These are phyloP conservation scores for Gryllus bimaculatus DNA, from an alignment of 1,140 invertebrate species.

Conservation along the genomic window DNA sequence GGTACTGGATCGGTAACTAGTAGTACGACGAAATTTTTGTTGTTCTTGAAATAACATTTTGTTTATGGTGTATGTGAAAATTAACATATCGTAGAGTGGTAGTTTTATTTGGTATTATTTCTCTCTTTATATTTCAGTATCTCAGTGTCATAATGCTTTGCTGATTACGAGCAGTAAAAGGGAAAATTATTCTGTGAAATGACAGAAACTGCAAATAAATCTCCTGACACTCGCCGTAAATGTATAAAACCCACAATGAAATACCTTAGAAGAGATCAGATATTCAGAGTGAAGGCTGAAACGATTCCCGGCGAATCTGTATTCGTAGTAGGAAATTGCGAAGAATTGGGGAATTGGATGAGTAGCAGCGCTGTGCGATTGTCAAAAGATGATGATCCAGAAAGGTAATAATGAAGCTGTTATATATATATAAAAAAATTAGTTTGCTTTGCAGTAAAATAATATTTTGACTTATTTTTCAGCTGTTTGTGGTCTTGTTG, in stretches of 20 bases:
- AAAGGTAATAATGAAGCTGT: not conserved
- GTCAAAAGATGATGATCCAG: not conserved
- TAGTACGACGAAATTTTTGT: too few relatives aligned
- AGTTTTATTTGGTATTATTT: too few relatives aligned
- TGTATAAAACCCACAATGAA: constrained; percentile 7
- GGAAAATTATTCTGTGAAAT: too few relatives aligned
- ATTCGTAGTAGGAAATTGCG: constrained; percentile 42
- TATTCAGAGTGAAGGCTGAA: constrained; percentile 36
- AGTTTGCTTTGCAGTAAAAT: not conserved
- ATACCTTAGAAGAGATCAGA: constrained; percentile 22
- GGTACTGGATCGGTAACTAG: too few relatives aligned
- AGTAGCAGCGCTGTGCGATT: constrained; percentile 31
- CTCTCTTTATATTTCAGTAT: too few relatives aligned
- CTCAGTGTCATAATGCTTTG: too few relatives aligned
- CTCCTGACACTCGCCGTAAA: not conserved
- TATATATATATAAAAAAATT: not conserved
- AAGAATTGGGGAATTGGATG: constrained; percentile 41
- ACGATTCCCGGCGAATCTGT: constrained; percentile 33
- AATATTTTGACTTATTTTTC: not conserved
- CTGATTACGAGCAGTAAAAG: too few relatives aligned
- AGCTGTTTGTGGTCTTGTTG: constrained; percentile 32
- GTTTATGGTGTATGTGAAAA: too few relatives aligned
- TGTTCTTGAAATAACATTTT: too few relatives aligned
- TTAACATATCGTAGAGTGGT: too few relatives aligned
- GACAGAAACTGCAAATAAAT: too few relatives aligned